These are phyloP conservation scores for Cheilinus undulatus DNA, from an alignment of 2,113 vertebrate species.

Conservation along the genomic window DNA sequence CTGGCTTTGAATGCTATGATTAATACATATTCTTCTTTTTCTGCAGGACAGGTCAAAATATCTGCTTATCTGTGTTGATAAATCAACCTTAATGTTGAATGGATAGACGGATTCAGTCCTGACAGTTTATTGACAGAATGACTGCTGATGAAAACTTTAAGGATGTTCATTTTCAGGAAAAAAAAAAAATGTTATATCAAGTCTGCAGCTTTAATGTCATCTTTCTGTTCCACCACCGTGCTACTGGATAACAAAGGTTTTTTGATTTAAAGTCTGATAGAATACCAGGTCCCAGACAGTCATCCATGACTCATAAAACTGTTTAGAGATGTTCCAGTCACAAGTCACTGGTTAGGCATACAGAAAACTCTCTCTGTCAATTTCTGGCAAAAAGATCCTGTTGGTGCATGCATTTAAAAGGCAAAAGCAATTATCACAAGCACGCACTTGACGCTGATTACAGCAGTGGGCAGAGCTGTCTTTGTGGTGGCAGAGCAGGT, in stretches of 20 bases:
- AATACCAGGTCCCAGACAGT: not conserved
- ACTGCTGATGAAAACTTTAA: not conserved
- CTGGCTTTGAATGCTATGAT: no score
- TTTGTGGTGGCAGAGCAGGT: constrained; percentile 1
- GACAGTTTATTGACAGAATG: no score
- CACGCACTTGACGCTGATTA: constrained; percentile 41
- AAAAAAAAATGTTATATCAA: not conserved
- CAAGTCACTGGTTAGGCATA: not conserved
- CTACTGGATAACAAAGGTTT: no score
- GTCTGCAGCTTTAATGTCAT: not conserved
- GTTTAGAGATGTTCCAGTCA: not conserved
- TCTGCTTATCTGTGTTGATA: no score
- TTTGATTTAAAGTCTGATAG: not conserved
- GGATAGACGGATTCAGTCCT: no score
- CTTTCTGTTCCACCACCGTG: not conserved
- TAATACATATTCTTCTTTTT: no score
- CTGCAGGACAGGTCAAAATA: no score
- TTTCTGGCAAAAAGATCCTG: not conserved
- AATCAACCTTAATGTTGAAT: no score
- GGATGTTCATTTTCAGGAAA: no score
- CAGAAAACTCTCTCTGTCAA: not conserved
- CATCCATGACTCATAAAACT: not conserved
- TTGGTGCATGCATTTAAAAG: constrained; percentile 4
- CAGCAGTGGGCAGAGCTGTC: constrained; percentile 31
- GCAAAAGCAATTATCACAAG: constrained; percentile 32